Base-by-base conservation (phyloP, 2,888 invertebrate species). In the Drosophila sordidapex region DNA sequence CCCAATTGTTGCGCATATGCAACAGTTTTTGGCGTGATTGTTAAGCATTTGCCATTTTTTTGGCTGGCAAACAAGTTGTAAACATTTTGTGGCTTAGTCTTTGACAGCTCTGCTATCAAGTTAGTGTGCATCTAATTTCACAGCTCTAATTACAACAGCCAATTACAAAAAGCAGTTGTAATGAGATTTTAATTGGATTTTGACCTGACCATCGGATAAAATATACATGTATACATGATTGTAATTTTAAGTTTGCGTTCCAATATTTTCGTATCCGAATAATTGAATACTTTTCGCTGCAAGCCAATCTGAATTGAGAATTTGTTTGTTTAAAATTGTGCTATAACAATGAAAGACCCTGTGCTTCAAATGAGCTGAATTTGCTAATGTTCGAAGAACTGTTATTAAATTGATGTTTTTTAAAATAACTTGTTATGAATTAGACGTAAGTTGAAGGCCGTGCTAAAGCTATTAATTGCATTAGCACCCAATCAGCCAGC, bases 1-100 rank as follows among this genome's bases (percentile, higher is more conserved):
- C 46, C 4, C 36, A 85, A 70, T 68, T 86, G 85, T 86, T 86
- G 85, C 86, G 46, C 58, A 49, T 35, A 60, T 76, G 83, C 90
- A 86, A 86, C 86, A 86, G 70, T 72, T 90, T 57, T 61, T 89
- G 40, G 71, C 86, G 86, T 86, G 90, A 46, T 43, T 68, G 40
- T 18, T n/a, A 40, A 31, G 36, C 60, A 40, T 72, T 48, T 35
- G 5, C 4, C n/a, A n/a, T 33, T 54, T n/a, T 38, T 21, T 54
- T 59, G 49, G 43, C 29, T 62, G 40, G 38, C 25, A 61, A 51
- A 5, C 8, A 31, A 40, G 46, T 57, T 57, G 52, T 27, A 36
- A 70, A 48, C 40, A 56, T 38, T 54, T 72, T 60, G 69, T 56
- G 81, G 72, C 43, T 49, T 54, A 63, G 63, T 59, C 62, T 46